These are phyloP conservation scores for Caloenas nicobarica DNA, from an alignment of 2,113 vertebrate species.

Conservation along the genomic window DNA sequence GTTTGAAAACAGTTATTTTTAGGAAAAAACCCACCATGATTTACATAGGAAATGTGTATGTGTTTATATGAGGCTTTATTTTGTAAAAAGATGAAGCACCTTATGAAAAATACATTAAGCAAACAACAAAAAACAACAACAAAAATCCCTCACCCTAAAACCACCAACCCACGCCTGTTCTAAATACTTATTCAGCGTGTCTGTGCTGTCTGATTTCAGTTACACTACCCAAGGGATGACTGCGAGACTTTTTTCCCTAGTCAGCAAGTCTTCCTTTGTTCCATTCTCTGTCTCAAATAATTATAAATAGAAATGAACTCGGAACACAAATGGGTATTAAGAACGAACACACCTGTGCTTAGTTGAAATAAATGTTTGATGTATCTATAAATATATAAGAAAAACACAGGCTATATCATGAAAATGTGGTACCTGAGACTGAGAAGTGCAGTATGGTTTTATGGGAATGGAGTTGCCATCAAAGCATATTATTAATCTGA, in stretches of 20 bases:
- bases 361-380: not conserved
- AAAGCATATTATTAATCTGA: not conserved
- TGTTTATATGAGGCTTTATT: not conserved
- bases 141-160: not conserved
- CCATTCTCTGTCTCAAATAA: not conserved
- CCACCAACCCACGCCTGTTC: not conserved
- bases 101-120: not conserved
- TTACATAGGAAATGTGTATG: not conserved
- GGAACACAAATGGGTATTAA: not conserved
- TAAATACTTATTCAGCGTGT: not conserved
- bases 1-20: not conserved
- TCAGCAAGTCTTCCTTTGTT: not conserved
- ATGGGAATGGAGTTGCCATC: not conserved
- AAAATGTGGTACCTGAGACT: not conserved
- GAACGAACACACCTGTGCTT: not conserved
- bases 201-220: not conserved
- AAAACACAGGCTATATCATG: not conserved
- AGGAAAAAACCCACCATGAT: not conserved
- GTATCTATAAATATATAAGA: not conserved
- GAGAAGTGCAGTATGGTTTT: not conserved
- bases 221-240: not conserved
- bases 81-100: not conserved
- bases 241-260: not conserved
- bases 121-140: too few species aligned
- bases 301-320: not conserved